Base-by-base conservation (phyloP, 2,888 invertebrate genomes). In the Leptogaster cylindrica region DNA sequence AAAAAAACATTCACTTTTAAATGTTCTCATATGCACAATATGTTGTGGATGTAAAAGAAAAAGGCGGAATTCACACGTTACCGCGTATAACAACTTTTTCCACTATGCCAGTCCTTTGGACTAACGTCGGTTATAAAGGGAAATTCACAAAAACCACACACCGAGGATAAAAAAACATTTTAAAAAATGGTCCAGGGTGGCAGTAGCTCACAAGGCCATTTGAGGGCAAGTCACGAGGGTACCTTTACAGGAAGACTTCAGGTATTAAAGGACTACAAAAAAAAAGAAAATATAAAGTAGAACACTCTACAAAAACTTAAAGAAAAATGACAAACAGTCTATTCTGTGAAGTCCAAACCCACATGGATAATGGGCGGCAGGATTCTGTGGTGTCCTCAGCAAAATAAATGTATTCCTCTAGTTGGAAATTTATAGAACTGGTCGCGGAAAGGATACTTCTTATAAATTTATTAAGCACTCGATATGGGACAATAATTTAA, bases 111-210 rank as follows among this genome's bases (percentile, higher is more conserved):
- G n/a, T n/a, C 20, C 33, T 23, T 5, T 20, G 39, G 39, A 18
- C 3, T n/a, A n/a, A n/a, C n/a, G n/a, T n/a, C 23, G 18, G 18
- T 58, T 58, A 7, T 31, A 18, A 58, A 18, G n/a, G 58, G 39
- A 58, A 39, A 12, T 36, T 18, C 10, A 55, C 58, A 36, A 23
- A 23, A 23, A 51, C 18, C 51, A 50, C 50, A 65, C 50, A 16
- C n/a, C 36, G 48, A 64, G n/a, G 65, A 18, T 41, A 27, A 61
- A 27, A 12, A 16, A 28, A 36, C 55, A 55, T 33, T 25, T 39
- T 25, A 36, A 3, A 46, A 46, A 46, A 46, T 20, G 27, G 12
- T n/a, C 12, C 28, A 20, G 55, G n/a, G n/a, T n/a, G n/a, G n/a
- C n/a, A 39, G 39, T 39, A 58, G n/a, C 23, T 36, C 61, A 61